These are phyloP conservation scores for Merops nubicus DNA, from an alignment of 2,113 vertebrate genomes.

Conservation along the genomic window DNA sequence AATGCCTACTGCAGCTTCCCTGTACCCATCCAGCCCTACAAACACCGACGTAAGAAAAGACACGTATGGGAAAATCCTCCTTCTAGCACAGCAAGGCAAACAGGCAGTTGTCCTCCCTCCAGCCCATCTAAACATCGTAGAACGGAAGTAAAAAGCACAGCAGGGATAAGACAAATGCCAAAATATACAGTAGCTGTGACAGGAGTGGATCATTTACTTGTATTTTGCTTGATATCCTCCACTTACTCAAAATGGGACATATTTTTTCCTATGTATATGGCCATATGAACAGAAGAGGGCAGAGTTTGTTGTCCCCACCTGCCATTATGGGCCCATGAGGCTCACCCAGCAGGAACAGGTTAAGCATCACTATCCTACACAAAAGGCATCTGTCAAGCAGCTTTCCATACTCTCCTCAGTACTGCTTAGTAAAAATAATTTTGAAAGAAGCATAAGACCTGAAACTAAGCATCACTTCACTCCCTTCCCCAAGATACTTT, in stretches of 20 bases:
- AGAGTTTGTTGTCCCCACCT: not conserved
- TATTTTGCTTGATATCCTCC: not conserved
- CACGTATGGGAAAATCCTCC: not conserved
- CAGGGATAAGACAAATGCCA: not conserved
- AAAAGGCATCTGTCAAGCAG: not conserved
- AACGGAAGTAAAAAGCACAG: not conserved
- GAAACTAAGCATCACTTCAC: not conserved
- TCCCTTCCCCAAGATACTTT: not conserved
- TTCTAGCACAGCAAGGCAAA: not conserved
- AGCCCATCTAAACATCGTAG: not conserved
- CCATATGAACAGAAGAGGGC: not conserved
- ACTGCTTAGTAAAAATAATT: not conserved
- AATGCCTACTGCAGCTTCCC: not conserved
- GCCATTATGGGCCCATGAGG: accelerated
- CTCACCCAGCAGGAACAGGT: not conserved
- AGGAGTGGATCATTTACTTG: not conserved
- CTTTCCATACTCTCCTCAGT: not conserved
- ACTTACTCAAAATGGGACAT: not conserved
- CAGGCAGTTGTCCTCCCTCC: not conserved
- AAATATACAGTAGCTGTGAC: not conserved
- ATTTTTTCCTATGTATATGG: not conserved
- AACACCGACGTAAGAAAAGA: not conserved
- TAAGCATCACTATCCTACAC: not conserved
- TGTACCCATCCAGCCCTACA: not conserved
- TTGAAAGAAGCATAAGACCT: not conserved